A percentile compares a stretch with the other conserved stretches of the same genome.
These are phyloP conservation scores for Acrossocheilus wenchowensis DNA, from an alignment of 2,797 vertebrate genomes.

Conservation along the genomic window DNA sequence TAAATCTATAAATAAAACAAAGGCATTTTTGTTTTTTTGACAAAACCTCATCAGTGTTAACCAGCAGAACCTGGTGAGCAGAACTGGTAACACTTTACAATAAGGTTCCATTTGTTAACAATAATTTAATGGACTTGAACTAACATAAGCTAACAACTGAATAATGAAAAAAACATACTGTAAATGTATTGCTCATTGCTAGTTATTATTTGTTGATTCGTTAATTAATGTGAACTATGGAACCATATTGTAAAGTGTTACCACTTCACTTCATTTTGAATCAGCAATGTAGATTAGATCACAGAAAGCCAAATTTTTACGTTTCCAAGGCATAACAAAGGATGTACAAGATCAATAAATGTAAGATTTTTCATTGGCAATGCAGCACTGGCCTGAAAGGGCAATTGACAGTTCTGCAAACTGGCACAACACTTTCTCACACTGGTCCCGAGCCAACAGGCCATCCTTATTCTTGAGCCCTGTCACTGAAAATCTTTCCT, in stretches of 20 bases:
- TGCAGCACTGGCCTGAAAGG: background rate
- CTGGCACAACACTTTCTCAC: background rate
- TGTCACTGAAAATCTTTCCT: background rate
- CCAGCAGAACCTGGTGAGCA: background rate
- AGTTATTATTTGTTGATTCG: background rate
- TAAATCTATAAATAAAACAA: no score
- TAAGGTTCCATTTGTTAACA: background rate
- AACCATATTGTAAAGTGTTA: background rate
- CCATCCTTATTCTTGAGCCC: background rate
- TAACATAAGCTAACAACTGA: background rate
- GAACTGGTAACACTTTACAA: background rate
- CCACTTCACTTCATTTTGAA: background rate
- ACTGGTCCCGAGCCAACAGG: background rate
- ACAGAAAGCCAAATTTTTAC: background rate
- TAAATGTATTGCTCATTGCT: background rate
- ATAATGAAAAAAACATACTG: background rate
- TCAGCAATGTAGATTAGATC: background rate
- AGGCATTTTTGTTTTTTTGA: no score
- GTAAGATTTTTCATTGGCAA: background rate
- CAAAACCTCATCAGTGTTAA: no score
- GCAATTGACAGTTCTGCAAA: slow-evolving; percentile 19
- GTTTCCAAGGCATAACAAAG: background rate
- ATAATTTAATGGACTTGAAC: background rate
- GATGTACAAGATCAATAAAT: slow-evolving; percentile 1
- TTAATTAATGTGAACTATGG: background rate